A percentile compares a stretch with the other conserved stretches of the same genome.
Conservation (phyloP, 64 coral and sea anemone genomes). For the Astreopora myriophthalma region DNA sequence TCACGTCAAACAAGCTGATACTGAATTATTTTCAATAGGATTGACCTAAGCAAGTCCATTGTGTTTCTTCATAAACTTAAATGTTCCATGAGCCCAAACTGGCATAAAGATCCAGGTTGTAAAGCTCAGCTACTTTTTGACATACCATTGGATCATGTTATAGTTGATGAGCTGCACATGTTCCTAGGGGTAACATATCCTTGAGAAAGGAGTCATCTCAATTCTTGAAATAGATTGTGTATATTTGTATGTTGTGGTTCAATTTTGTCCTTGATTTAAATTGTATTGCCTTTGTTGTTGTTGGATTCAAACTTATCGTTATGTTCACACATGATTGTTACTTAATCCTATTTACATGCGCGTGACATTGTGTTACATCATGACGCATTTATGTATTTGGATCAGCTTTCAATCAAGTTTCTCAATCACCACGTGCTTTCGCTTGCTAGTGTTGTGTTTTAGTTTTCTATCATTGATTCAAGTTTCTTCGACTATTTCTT, state of each 20-base stretch:
- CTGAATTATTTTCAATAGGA: neutral
- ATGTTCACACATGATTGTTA: neutral
- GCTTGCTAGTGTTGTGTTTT: neutral
- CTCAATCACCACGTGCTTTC: neutral
- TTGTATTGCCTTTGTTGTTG: too few species aligned
- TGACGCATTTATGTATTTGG: neutral
- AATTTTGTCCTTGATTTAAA: neutral
- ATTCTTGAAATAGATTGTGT: neutral
- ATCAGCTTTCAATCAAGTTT: neutral
- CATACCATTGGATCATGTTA: slow-evolving; percentile 25
- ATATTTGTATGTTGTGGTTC: neutral
- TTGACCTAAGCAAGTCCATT: slow-evolving; percentile 26
- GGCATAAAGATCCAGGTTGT: slow-evolving; percentile 52
- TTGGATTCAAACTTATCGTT: neutral
- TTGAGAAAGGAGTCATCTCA: slow-evolving; percentile 46
- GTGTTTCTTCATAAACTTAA: too few species aligned
- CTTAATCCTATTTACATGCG: neutral
- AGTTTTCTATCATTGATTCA: neutral
- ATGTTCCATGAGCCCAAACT: too few species aligned
- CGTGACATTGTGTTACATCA: neutral
- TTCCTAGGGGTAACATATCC: slow-evolving; percentile 38
- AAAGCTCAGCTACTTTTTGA: slow-evolving; percentile 26
- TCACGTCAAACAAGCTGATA: slow-evolving; percentile 57
- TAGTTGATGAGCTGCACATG: slow-evolving; percentile 52
- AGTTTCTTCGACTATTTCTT: neutral